Evolutionary conservation across 2,797 vertebrate genomes (phyloP).

Genomic region (Melopsittacus undulatus): DNA sequence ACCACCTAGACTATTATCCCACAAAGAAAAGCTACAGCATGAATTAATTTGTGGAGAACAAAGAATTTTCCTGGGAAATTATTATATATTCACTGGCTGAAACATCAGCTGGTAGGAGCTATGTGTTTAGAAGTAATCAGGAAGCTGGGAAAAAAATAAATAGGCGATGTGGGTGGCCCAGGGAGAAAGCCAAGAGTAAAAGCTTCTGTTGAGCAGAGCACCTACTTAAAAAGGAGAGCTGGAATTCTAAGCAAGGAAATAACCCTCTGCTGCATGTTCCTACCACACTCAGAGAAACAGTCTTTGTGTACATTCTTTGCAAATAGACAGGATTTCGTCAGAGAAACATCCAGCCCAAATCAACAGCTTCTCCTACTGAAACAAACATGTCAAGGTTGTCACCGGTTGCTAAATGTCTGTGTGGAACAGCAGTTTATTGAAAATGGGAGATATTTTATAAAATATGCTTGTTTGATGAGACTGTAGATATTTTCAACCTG

Average conservation of each 20-base stretch:
- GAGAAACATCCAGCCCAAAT: neutral
- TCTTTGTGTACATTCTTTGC: neutral
- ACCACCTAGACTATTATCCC: conserved; percentile 15
- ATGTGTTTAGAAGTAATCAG: conserved; percentile 31
- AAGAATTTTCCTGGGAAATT: conserved; percentile 24
- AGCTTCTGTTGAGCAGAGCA: neutral
- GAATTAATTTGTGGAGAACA: conserved; percentile 36
- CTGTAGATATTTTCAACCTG: neutral
- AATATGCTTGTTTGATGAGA: neutral
- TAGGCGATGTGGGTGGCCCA: conserved; percentile 11
- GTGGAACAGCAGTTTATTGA: neutral
- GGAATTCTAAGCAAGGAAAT: conserved; percentile 4
- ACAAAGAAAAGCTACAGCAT: conserved; percentile 13
- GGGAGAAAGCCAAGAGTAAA: neutral
- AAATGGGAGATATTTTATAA: neutral
- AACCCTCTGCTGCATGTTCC: conserved; percentile 24
- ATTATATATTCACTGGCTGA: conserved; percentile 1
- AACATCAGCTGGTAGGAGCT: neutral
- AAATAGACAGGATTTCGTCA: neutral
- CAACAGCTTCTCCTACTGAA: neutral
- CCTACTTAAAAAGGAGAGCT: neutral
- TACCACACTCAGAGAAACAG: neutral
- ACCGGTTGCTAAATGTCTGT: neutral
- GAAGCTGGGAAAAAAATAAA: conserved; percentile 1
- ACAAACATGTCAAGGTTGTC: fast-evolving